Evolutionary conservation across 2,797 vertebrate genomes (phyloP).

Genomic region (Bradypodion pumilum): DNA sequence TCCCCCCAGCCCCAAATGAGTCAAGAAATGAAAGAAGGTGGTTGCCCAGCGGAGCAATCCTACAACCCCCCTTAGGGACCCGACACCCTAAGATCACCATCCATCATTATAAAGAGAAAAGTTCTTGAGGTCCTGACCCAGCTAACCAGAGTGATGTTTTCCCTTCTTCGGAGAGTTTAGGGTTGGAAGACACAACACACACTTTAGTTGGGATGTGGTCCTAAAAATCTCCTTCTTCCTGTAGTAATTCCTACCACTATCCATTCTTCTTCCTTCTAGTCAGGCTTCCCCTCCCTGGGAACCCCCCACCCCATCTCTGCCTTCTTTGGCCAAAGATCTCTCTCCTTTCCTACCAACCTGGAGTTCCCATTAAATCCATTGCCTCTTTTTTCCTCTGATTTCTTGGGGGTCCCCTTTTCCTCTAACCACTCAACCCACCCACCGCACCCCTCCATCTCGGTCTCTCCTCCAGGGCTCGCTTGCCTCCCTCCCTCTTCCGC

Average conservation of each 20-base stretch:
- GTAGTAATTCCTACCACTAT: no score
- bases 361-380: not conserved
- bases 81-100: not conserved
- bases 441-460: no score
- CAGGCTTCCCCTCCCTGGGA: no score
- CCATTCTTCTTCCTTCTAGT: no score
- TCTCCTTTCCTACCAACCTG: no score
- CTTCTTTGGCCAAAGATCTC: no score
- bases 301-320: no score
- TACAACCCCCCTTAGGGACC: not conserved
- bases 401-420: not conserved
- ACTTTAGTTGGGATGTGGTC: no score
- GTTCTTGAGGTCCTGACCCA: not conserved
- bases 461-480: not conserved
- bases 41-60: constrained; percentile 27
- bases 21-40: constrained; percentile 58
- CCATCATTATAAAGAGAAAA: not conserved
- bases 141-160: not conserved
- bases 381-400: not conserved
- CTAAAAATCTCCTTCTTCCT: no score
- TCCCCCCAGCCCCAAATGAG: constrained; percentile 51
- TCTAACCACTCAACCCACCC: not conserved
- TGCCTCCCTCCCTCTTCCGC: no score
- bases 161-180: not conserved
- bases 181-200: not conserved